These are phyloP conservation scores for Stegostoma tigrinum DNA, from an alignment of 2,113 vertebrate genomes.

Conservation along the genomic window DNA sequence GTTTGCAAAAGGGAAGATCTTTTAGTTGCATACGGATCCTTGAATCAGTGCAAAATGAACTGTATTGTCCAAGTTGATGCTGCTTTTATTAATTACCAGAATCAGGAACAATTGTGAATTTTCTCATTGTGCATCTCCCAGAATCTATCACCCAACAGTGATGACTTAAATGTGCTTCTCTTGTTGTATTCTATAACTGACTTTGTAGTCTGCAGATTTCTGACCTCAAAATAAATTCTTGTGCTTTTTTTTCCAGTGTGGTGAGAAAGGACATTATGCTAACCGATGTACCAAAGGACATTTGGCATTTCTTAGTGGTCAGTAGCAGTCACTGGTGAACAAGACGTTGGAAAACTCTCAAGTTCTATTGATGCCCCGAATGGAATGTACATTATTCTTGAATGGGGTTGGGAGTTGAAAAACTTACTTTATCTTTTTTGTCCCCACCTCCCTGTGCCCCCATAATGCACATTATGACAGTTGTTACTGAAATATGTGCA, in stretches of 20 bases:
- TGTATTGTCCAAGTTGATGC: neutral
- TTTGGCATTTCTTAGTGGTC: slow-evolving; percentile 93
- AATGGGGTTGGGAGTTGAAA: neutral
- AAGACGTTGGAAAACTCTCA: neutral
- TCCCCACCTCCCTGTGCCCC: too few relatives aligned
- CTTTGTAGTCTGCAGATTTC: neutral
- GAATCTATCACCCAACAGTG: neutral
- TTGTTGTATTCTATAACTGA: neutral
- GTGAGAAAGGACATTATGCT: slow-evolving; percentile 97
- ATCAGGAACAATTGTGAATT: neutral
- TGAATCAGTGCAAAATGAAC: neutral
- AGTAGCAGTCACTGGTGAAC: slow-evolving; percentile 54
- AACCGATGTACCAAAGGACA: slow-evolving; percentile 99
- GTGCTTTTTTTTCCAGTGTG: slow-evolving; percentile 64
- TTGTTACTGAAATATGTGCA: neutral
- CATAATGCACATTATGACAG: neutral
- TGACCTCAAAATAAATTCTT: neutral
- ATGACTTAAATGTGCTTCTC: neutral
- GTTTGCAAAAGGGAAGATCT: neutral
- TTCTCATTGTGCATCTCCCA: neutral
- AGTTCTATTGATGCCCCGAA: neutral
- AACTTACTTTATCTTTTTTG: neutral
- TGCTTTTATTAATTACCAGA: neutral
- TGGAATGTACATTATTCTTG: neutral
- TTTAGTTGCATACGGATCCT: neutral